Evolutionary conservation across 2,113 vertebrate genomes (phyloP).

Genomic region (Pristiophorus japonicus): DNA sequence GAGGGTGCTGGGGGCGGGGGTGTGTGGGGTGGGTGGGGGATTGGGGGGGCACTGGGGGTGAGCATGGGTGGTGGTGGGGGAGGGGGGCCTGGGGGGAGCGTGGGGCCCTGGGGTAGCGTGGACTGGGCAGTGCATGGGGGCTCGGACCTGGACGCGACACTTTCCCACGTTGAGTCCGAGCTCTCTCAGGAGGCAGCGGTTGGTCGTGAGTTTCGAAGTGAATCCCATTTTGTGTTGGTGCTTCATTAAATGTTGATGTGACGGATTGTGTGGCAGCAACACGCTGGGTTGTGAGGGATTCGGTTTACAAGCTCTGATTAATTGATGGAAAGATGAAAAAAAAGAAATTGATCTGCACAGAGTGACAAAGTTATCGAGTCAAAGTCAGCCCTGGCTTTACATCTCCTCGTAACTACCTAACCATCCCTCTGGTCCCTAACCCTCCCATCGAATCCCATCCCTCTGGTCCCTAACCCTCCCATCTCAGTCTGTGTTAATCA

Average conservation of each 20-base stretch:
- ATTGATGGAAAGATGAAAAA: background rate
- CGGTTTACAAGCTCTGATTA: slow-evolving; percentile 11
- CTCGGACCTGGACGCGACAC: background rate
- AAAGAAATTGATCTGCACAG: background rate
- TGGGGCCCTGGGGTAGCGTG: no score
- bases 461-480: no score
- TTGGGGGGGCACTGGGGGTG: no score
- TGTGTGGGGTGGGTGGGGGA: no score
- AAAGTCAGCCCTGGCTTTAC: background rate
- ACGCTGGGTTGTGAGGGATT: background rate
- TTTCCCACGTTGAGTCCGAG: background rate
- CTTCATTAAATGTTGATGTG: slow-evolving; percentile 31
- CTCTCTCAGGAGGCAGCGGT: no score
- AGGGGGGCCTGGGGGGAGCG: no score
- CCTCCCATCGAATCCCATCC: no score
- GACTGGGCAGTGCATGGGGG: background rate
- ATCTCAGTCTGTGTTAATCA: background rate
- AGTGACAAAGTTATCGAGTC: background rate
- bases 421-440: background rate
- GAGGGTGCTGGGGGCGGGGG: background rate
- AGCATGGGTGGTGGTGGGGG: no score
- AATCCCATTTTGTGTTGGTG: background rate
- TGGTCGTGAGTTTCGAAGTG: background rate
- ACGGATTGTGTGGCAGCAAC: background rate
- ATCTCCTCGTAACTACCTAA: background rate